Evolutionary conservation across 2,113 vertebrate species (phyloP).

Genomic region (Thryonomys swinderianus): DNA sequence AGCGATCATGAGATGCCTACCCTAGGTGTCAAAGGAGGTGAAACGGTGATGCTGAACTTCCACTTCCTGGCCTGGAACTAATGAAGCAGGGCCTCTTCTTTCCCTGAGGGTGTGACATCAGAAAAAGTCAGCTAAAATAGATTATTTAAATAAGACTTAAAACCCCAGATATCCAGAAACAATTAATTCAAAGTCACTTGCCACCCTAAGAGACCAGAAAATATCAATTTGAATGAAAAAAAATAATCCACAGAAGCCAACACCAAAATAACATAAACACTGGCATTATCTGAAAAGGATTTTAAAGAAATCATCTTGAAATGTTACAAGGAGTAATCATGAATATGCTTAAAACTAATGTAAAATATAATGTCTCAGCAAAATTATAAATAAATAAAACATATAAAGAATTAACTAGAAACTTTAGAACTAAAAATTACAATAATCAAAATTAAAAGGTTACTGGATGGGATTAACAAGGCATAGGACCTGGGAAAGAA

Average conservation of each 20-base stretch:
- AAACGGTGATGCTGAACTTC: neutral
- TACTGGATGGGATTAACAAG: neutral
- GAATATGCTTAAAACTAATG: constrained; percentile 39
- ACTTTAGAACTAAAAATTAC: constrained; percentile 52
- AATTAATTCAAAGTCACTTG: constrained; percentile 17
- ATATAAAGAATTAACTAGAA: constrained; percentile 18
- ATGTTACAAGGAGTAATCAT: constrained; percentile 25
- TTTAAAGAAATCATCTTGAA: constrained; percentile 48
- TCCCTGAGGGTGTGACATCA: neutral
- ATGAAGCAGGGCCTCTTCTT: neutral
- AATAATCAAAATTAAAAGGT: constrained; percentile 17
- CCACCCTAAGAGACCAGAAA: neutral
- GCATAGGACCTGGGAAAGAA: neutral
- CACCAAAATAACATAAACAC: constrained; percentile 35
- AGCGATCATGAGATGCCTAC: neutral
- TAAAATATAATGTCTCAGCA: neutral
- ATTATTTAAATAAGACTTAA: constrained; percentile 12
- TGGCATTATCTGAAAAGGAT: constrained; percentile 24
- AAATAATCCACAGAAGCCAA: constrained; percentile 10
- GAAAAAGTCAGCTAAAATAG: neutral
- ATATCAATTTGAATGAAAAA: constrained; percentile 25
- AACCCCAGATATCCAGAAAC: neutral
- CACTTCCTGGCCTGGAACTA: neutral
- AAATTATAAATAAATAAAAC: neutral
- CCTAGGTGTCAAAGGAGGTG: neutral